Evolutionary conservation across 2,113 vertebrate genomes (phyloP).

Genomic region (Pardalotus punctatus): DNA sequence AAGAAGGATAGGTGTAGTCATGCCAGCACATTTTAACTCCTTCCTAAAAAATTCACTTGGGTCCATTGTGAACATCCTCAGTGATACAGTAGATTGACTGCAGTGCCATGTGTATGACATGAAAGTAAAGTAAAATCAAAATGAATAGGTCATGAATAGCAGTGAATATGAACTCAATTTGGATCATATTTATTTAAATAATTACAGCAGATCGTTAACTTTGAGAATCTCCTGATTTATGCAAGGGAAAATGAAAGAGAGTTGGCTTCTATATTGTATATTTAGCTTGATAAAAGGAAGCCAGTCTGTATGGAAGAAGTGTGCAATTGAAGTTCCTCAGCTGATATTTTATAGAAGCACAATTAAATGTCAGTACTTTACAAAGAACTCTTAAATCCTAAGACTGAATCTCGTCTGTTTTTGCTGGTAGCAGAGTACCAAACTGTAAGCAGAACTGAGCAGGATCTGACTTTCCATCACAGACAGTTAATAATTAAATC

Average conservation of each 20-base stretch:
- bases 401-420: conserved; percentile 56
- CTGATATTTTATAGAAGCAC: conserved; percentile 63
- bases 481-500: conserved; percentile 95
- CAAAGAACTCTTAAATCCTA: conserved; percentile 59
- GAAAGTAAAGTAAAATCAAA: conserved; percentile 4
- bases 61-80: background rate
- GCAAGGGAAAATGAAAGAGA: background rate
- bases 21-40: conserved; percentile 31
- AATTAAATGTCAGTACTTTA: conserved; percentile 62
- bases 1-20: conserved; percentile 24
- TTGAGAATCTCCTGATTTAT: background rate
- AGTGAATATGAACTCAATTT: background rate
- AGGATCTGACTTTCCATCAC: conserved; percentile 84
- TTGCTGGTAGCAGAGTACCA: conserved; percentile 69
- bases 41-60: background rate
- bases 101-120: background rate
- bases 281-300: conserved; percentile 35
- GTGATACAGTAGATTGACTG: background rate
- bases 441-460: conserved; percentile 70
- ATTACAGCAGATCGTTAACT: background rate
- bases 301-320: background rate
- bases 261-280: background rate
- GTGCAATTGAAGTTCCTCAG: conserved; percentile 48
- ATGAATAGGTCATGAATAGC: background rate
- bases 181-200: conserved; percentile 13